Evolutionary conservation across 2,113 vertebrate species (phyloP).

Genomic region (Saguinus imperator): DNA sequence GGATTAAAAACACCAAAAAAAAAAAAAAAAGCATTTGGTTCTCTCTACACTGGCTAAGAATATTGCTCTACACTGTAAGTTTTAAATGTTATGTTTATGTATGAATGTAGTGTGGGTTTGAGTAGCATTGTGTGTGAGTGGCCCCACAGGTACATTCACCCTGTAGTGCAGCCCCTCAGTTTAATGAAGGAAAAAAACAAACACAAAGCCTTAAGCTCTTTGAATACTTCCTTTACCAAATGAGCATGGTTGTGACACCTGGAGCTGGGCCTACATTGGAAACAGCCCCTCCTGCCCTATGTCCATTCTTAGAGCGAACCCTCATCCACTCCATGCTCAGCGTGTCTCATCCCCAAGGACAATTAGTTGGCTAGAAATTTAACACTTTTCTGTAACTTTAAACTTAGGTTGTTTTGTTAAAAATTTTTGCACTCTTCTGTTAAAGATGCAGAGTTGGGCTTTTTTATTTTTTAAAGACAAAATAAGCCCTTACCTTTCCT

Average conservation of each 20-base stretch:
- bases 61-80: slow-evolving; percentile 98
- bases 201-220: slow-evolving; percentile 99
- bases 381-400: slow-evolving; percentile 88
- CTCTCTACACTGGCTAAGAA: slow-evolving; percentile 99
- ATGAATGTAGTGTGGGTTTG: slow-evolving; percentile 90
- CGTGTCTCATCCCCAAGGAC: slow-evolving; percentile 82
- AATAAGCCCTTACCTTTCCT: slow-evolving; percentile 72
- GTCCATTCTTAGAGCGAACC: background rate
- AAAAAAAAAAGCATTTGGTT: slow-evolving; percentile 87
- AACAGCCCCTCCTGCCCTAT: slow-evolving; percentile 25
- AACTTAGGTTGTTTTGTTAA: slow-evolving; percentile 88
- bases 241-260: slow-evolving; percentile 90
- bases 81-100: slow-evolving; percentile 92
- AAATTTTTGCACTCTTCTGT: slow-evolving; percentile 86
- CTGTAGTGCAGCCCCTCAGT: slow-evolving; percentile 89
- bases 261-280: slow-evolving; percentile 53
- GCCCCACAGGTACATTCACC: slow-evolving; percentile 88
- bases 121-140: slow-evolving; percentile 87
- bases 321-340: slow-evolving; percentile 71
- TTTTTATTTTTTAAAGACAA: slow-evolving; percentile 69
- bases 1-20: slow-evolving; percentile 87
- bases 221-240: slow-evolving; percentile 89
- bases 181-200: slow-evolving; percentile 65
- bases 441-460: slow-evolving; percentile 90
- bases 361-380: slow-evolving; percentile 90